phyloP scores from a whole-genome alignment of 1,140 invertebrate species.

The Drosophila nigromelanica region DNA sequence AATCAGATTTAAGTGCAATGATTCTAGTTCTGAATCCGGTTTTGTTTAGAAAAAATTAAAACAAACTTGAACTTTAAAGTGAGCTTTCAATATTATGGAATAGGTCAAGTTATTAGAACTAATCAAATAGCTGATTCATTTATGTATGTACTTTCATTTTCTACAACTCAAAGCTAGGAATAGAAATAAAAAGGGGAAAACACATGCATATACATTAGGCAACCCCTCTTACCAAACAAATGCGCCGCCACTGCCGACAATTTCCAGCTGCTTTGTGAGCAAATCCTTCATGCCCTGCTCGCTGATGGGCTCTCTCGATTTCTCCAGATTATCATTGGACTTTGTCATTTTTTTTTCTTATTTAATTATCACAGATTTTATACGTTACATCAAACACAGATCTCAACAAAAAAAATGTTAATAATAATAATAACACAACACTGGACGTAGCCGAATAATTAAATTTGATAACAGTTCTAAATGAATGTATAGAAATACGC shows the following conservation, averaged over 20 bases:
- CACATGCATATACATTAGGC: not conserved
- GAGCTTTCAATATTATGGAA: not conserved
- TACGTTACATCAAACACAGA: conserved; percentile 3
- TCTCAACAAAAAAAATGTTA: not conserved
- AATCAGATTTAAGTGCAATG: not conserved
- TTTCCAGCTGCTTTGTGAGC: conserved; percentile 77
- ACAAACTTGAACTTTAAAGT: conserved; percentile 7
- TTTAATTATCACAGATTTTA: conserved; percentile 48
- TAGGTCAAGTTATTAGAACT: conserved; percentile 10
- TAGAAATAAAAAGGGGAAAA: not conserved
- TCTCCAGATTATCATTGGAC: conserved; percentile 67
- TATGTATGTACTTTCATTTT: conserved; percentile 2
- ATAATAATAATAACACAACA: no score
- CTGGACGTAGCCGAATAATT: no score
- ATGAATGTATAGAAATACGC: not conserved
- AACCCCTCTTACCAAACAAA: conserved; percentile 69
- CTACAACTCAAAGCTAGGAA: not conserved
- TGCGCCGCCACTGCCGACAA: conserved; percentile 70
- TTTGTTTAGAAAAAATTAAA: not conserved
- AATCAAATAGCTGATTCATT: not conserved
- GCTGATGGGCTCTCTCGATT: conserved; percentile 66
- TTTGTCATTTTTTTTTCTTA: conserved; percentile 49
- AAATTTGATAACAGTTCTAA: not conserved
- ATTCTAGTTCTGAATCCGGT: not conserved
- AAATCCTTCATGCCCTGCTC: conserved; percentile 77